A percentile compares a stretch with the other conserved stretches of the same genome.
Conservation (phyloP, 53 echinoderm and acorn worm species). For the Stichopus horrens region DNA sequence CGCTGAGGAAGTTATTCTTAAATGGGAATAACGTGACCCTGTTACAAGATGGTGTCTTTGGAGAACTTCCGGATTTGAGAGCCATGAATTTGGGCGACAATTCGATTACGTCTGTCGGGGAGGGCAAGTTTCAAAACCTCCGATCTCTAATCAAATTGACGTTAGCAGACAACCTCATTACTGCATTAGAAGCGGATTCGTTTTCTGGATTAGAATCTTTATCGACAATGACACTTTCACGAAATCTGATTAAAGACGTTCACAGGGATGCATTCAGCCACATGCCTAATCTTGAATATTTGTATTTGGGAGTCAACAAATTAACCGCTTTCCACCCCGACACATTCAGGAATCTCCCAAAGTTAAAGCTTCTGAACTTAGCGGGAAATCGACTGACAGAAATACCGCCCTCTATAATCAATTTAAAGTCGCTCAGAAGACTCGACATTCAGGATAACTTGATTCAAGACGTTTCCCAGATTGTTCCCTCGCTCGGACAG, state of each 20-base stretch:
- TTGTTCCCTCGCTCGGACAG: slow-evolving; percentile 18
- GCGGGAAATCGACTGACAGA: background rate
- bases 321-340: background rate
- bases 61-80: background rate
- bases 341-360: background rate
- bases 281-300: slow-evolving; percentile 30
- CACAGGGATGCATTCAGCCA: background rate
- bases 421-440: background rate
- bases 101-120: slow-evolving; percentile 12
- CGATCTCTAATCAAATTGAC: slow-evolving; percentile 7
- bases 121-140: background rate
- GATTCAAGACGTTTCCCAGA: background rate
- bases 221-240: slow-evolving; percentile 1
- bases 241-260: slow-evolving; percentile 6
- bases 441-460: slow-evolving; percentile 3
- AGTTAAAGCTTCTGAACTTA: background rate
- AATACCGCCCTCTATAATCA: background rate
- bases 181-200: background rate
- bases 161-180: slow-evolving; percentile 13
- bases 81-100: slow-evolving; percentile 2
- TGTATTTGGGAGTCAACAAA: slow-evolving; percentile 28
- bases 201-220: slow-evolving; percentile 16
- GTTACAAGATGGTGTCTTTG: background rate
- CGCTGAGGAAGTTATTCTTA: slow-evolving; percentile 11
- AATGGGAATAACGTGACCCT: slow-evolving; percentile 24